Evolutionary conservation across 2,797 vertebrate genomes (phyloP), one percentile per base, ranked within the genome.

Genomic region (Staurois parvus): DNA sequence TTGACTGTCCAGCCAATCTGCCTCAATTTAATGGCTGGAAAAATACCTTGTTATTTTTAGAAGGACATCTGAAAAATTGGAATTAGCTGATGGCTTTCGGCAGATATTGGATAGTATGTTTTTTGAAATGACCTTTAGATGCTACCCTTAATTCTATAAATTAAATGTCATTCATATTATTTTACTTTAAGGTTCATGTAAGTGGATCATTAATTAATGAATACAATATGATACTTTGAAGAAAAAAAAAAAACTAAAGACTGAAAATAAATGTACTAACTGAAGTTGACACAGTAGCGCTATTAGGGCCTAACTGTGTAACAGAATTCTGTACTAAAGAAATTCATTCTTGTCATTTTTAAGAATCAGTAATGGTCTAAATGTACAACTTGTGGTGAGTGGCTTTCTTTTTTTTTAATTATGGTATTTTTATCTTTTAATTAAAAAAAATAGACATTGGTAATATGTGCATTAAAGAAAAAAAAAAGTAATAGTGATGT

Each of bases 71-170:
- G 62, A 86, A 86, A 73, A 26, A 72, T 70, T 72, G 42, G 81
- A 77, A 77, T 82, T 64, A 83, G 29, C 24, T 77, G 79, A 86
- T 78, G 74, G 74, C 34, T 81, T 74, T 77, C 34, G 21, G 81
- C 70, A 82, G 73, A 75, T 70, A 82, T 76, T 72, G 79, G 74
- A 83, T 66, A 83, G 76, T 64, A 72, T 77, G 56, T 76, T 86
- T 76, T 67, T 72, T 76, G 12, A 77, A 82, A 77, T 83, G 85
- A 86, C 85, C 85, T 86, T 86, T 86, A 86, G 73, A 82, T 72
- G 74, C 77, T 70, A 72, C 74, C 64, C 29, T 26, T 77, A 78
- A 86, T 83, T 73, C 79, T 72, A 83, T 77, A 83, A 86, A 86
- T 78, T 52, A 86, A 82, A 82, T 83, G 74, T 30, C 52, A 82